phyloP scores from a whole-genome alignment of 2,797 vertebrate genomes.

The Argya squamiceps region DNA sequence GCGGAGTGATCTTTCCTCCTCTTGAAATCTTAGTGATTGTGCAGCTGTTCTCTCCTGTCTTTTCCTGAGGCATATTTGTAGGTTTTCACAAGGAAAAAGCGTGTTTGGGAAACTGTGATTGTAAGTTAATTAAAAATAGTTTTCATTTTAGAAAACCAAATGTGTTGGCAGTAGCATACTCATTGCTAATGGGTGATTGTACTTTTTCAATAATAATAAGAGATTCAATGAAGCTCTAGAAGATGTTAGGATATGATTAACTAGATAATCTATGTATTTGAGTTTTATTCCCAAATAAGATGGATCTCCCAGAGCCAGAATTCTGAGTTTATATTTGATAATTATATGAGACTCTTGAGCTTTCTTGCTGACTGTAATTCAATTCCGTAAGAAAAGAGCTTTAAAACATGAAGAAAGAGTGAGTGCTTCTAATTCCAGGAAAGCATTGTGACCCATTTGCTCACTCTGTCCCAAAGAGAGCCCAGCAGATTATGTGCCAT shows the following conservation, averaged over 20 bases:
- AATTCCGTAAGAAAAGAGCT: conserved; percentile 29
- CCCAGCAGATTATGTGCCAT: not conserved
- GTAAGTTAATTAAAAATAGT: conserved; percentile 48
- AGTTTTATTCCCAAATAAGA: conserved; percentile 59
- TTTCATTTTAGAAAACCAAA: conserved; percentile 36
- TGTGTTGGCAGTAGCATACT: not conserved
- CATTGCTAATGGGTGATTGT: conserved; percentile 34
- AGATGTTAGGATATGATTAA: conserved; percentile 23
- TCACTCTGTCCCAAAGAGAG: not conserved
- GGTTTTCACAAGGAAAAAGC: not conserved
- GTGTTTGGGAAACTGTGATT: conserved; percentile 17
- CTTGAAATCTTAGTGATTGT: not conserved
- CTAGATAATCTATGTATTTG: conserved; percentile 58
- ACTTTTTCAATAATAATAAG: conserved; percentile 26
- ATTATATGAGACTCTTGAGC: conserved; percentile 54
- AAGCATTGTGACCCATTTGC: not conserved
- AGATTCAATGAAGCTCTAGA: conserved; percentile 1
- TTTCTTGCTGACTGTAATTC: conserved; percentile 57
- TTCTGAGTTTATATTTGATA: conserved; percentile 64
- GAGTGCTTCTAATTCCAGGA: conserved; percentile 13
- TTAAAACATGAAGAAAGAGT: conserved; percentile 17
- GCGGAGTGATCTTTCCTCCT: not conserved
- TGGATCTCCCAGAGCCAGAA: conserved; percentile 21
- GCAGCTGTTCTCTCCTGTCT: conserved; percentile 15
- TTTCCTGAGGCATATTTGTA: conserved; percentile 13